Percentiles rank a stretch among this genome's conserved stretches.
Evolutionary conservation across 2,797 vertebrate species (phyloP).

Genomic region (Cynopterus sphinx): DNA sequence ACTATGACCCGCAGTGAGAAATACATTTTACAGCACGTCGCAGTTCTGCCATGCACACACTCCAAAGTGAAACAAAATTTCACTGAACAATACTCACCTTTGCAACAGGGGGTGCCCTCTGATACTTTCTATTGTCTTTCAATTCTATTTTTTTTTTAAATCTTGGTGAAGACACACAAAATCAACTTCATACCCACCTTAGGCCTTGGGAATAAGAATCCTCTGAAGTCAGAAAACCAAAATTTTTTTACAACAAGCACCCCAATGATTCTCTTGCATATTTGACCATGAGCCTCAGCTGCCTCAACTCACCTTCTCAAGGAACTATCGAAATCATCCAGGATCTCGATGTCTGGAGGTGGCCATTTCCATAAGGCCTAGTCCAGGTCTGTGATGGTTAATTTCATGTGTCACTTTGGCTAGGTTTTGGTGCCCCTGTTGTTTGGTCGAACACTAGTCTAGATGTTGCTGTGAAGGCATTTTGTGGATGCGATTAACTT

Average conservation of each 20-base stretch:
- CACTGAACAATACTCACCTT: neutral
- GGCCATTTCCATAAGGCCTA: neutral
- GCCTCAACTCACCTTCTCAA: neutral
- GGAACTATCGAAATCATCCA: neutral
- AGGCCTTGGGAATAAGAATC: neutral
- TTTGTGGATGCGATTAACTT: neutral
- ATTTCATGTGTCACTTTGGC: neutral
- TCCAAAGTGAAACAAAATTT: neutral
- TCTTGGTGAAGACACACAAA: neutral
- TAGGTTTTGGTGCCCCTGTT: neutral
- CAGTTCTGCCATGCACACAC: neutral
- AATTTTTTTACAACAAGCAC: neutral
- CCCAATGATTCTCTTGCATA: neutral
- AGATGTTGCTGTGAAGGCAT: neutral
- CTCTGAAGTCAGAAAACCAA: neutral
- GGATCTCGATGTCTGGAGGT: neutral
- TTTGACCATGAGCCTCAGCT: neutral
- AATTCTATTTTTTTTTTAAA: neutral
- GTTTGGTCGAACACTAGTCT: neutral
- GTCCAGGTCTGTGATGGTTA: neutral
- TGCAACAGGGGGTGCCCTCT: neutral
- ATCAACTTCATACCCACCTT: neutral
- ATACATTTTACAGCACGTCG: neutral
- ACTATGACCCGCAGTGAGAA: slow-evolving; percentile 8
- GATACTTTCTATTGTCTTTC: neutral